Conservation (phyloP, 1,140 invertebrate species). For the Araneus ventricosus region DNA sequence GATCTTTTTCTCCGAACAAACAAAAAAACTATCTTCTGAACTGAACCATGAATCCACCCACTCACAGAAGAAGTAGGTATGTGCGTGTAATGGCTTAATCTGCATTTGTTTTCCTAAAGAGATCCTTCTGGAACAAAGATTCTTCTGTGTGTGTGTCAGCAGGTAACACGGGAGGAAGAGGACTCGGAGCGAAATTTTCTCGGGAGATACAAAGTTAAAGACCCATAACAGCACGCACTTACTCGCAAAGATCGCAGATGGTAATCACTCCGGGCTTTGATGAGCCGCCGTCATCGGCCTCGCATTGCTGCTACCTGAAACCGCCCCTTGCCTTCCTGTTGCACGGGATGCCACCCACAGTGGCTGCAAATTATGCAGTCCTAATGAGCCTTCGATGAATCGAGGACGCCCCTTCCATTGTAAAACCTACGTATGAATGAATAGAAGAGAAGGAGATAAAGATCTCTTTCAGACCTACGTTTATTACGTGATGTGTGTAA, state of each 20-base stretch:
- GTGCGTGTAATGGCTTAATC: conserved; percentile 28
- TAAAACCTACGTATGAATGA: conserved; percentile 22
- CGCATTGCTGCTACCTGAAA: conserved; percentile 41
- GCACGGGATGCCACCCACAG: conserved; percentile 73
- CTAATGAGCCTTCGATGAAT: conserved; percentile 68
- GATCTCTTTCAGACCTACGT: not conserved
- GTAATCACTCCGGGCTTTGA: conserved; percentile 54
- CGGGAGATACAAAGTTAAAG: conserved; percentile 37
- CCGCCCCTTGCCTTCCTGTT: conserved; percentile 71
- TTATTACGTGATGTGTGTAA: conserved; percentile 12
- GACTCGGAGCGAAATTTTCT: not conserved
- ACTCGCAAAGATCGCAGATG: not conserved
- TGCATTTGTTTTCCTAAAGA: conserved; percentile 8
- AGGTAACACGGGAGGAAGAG: not conserved
- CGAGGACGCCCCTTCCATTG: conserved; percentile 60
- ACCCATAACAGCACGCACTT: conserved; percentile 42
- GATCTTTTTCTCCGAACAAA: not conserved
- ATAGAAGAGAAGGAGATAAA: not conserved
- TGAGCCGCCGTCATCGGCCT: conserved; percentile 50
- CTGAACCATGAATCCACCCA: conserved; percentile 27
- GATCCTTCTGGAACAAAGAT: conserved; percentile 1
- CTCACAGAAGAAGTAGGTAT: not conserved
- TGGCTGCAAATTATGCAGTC: conserved; percentile 61
- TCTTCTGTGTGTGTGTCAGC: conserved; percentile 22
- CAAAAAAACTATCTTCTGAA: too few species aligned